phyloP scores from a whole-genome alignment of 64 coral and sea anemone species.

The Astreopora myriophthalma region DNA sequence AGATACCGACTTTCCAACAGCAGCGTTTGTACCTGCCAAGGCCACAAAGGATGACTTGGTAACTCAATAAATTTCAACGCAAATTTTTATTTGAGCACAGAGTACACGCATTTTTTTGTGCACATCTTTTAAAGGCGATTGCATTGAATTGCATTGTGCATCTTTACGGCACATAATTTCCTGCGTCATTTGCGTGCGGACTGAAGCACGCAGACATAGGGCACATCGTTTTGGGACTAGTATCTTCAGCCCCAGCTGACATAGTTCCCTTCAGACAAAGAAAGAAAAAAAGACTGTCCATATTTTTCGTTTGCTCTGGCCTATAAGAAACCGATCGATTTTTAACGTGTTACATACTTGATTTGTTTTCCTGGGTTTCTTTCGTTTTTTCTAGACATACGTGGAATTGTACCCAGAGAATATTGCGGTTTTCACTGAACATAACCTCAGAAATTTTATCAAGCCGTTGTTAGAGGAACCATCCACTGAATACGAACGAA shows the following conservation, averaged over 20 bases:
- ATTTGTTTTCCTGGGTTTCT: neutral
- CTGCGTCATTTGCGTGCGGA: no score
- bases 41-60: neutral
- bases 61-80: neutral
- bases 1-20: slow-evolving; percentile 46
- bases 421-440: neutral
- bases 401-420: slow-evolving; percentile 49
- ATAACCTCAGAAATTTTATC: slow-evolving; percentile 20
- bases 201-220: no score
- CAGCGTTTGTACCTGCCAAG: slow-evolving; percentile 45
- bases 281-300: no score
- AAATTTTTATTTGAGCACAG: neutral
- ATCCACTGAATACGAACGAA: neutral
- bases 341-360: neutral
- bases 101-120: no score
- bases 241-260: no score
- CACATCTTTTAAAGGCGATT: no score
- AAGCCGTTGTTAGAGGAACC: slow-evolving; percentile 28
- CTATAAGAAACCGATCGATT: no score
- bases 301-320: no score
- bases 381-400: slow-evolving; percentile 15
- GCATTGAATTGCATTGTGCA: no score
- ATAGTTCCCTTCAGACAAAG: no score
- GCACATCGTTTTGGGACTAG: no score
- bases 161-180: no score